phyloP scores from a whole-genome alignment of 2,888 invertebrate species.

The Pelosia muscerda region DNA sequence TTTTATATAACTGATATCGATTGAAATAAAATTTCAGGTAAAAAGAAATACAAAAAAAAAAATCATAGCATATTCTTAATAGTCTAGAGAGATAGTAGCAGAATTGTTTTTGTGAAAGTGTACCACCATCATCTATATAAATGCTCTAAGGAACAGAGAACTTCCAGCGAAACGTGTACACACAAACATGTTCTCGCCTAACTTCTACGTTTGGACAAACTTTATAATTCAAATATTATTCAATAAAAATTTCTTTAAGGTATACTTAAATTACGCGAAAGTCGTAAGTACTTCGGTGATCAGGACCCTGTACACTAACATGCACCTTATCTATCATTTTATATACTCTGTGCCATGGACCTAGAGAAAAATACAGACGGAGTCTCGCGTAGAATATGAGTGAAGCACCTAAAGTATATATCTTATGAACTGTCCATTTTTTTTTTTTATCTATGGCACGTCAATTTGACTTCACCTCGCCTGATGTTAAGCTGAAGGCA shows the following conservation, averaged over 20 bases:
- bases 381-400: no score
- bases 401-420: no score
- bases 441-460: no score
- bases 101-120: not conserved
- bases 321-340: slow-evolving; percentile 39
- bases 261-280: slow-evolving; percentile 41
- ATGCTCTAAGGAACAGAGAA: slow-evolving; percentile 32
- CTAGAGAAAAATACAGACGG: no score
- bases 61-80: no score
- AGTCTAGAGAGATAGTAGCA: not conserved
- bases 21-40: not conserved
- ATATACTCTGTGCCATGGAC: slow-evolving; percentile 39
- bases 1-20: no score
- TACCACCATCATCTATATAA: not conserved
- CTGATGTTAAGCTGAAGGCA: no score
- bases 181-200: slow-evolving; percentile 35
- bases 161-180: slow-evolving; percentile 39
- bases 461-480: no score
- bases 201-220: slow-evolving; percentile 58
- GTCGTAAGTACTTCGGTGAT: slow-evolving; percentile 49
- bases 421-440: no score
- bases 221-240: slow-evolving; percentile 36
- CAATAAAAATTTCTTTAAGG: slow-evolving; percentile 28
- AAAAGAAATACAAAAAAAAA: no score
- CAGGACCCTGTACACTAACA: slow-evolving; percentile 53